phyloP scores from a whole-genome alignment of 92 coral and sea anemone genomes.

The Phymanthus crucifer region DNA sequence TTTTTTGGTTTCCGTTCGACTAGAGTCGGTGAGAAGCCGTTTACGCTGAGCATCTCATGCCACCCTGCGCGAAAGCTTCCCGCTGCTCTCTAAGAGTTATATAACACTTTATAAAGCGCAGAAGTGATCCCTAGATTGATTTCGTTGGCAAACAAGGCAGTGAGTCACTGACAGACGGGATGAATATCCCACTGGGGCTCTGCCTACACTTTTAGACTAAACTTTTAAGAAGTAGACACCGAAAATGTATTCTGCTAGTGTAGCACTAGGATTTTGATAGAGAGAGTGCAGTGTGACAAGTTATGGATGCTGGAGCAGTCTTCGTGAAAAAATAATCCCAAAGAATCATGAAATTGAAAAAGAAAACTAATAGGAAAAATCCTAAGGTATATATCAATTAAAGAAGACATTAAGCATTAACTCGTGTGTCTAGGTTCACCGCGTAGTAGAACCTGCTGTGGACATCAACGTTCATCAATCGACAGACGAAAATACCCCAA shows the following conservation, averaged over 20 bases:
- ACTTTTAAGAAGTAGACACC: conserved; percentile 13
- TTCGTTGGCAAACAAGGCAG: conserved; percentile 11
- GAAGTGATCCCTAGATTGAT: conserved; percentile 14
- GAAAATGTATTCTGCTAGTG: neutral
- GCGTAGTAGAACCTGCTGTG: conserved; percentile 11
- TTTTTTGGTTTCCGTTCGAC: conserved; percentile 36
- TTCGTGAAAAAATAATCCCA: neutral
- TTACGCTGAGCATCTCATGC: neutral
- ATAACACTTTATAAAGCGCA: conserved; percentile 14
- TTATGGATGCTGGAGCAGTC: neutral
- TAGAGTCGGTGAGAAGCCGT: conserved; percentile 16
- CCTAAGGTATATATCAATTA: conserved; percentile 56
- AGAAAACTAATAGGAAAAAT: conserved; percentile 24
- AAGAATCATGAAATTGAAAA: neutral
- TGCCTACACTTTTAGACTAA: neutral
- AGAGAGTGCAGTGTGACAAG: conserved; percentile 6
- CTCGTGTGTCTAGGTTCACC: conserved; percentile 69
- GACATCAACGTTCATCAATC: neutral
- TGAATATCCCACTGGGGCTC: neutral
- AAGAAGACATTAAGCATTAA: conserved; percentile 71
- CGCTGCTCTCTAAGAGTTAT: conserved; percentile 27
- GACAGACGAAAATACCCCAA: neutral
- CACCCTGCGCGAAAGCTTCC: conserved; percentile 23
- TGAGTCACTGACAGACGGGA: neutral
- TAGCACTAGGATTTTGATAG: neutral